Evolutionary conservation across 2,888 invertebrate species (phyloP), one percentile per base, ranked within the genome.

Genomic region (Drosophila borborema): DNA sequence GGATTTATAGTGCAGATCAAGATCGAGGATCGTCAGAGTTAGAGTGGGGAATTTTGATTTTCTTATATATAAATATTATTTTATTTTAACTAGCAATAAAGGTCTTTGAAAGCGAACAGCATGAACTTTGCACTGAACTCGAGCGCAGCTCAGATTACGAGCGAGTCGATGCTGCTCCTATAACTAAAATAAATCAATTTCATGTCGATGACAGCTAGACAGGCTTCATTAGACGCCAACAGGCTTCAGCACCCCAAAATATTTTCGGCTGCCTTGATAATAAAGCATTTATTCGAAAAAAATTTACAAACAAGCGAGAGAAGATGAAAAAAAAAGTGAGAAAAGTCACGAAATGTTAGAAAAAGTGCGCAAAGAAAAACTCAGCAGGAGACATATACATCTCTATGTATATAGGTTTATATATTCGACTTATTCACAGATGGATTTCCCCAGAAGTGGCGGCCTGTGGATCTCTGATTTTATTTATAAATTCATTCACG

Each of bases 401-500:
- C 72, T 28, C 3, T 28, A 28, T 28, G 3, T 28, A 28, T 28
- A 28, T 28, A 28, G 4, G 28, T 28, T 28, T 28, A 28, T 28
- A 28, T 40, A 74, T 87, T 88, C 80, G 86, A 76, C 90, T 83
- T 89, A 86, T 88, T 79, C 83, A 87, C 88, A 83, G 76, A 77
- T 86, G 87, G 87, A 89, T 89, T 87, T 87, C 86, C 87, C 87
- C 86, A 88, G 80, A 86, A 83, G 69, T 77, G 67, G 77, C 77
- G 76, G 75, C 41, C 81, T 67, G 82, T 65, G 70, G 70, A 70
- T 78, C 79, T 72, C 76, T 54, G 64, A 63, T 73, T 89, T 86
- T 87, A 87, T 87, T 87, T 87, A 83, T 88, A 88, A 81, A 79
- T 83, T 87, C 87, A 89, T 90, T 87, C 88, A 87, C 67, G 65